phyloP scores from a whole-genome alignment of 2,797 vertebrate species.

The Ptychadena robeensis region DNA sequence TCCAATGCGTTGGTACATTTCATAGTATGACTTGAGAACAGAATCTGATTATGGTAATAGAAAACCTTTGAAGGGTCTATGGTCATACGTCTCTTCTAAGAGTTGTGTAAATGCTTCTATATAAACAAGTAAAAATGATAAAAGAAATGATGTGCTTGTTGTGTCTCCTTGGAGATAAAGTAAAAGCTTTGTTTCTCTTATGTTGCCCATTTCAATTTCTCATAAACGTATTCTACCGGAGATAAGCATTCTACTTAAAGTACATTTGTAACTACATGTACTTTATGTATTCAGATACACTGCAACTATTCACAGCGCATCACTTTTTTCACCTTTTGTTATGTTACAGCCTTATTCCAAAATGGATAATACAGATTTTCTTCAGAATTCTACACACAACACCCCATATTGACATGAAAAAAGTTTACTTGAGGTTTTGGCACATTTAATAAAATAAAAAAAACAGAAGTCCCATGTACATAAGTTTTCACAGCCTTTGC shows the following conservation, averaged over 20 bases:
- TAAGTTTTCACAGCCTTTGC: too few species aligned
- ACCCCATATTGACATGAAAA: too few species aligned
- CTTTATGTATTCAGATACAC: not conserved
- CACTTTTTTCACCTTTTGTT: too few species aligned
- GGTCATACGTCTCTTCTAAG: not conserved
- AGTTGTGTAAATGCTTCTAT: not conserved
- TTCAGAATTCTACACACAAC: too few species aligned
- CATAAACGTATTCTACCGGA: not conserved
- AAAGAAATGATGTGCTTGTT: not conserved
- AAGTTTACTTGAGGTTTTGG: too few species aligned
- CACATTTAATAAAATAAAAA: too few species aligned
- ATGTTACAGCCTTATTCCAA: too few species aligned
- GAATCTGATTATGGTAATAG: not conserved
- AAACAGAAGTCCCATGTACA: too few species aligned
- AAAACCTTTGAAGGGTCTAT: constrained; percentile 2
- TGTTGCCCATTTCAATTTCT: not conserved
- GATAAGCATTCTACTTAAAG: not conserved
- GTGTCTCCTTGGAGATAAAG: constrained; percentile 14
- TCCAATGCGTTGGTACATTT: not conserved
- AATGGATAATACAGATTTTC: too few species aligned
- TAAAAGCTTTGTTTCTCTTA: constrained; percentile 16
- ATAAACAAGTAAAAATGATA: constrained; percentile 36
- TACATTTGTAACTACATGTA: not conserved
- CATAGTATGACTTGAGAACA: not conserved
- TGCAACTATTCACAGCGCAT: too few species aligned